Conservation (phyloP, 2,113 vertebrate species). For the Prolemur simus region DNA sequence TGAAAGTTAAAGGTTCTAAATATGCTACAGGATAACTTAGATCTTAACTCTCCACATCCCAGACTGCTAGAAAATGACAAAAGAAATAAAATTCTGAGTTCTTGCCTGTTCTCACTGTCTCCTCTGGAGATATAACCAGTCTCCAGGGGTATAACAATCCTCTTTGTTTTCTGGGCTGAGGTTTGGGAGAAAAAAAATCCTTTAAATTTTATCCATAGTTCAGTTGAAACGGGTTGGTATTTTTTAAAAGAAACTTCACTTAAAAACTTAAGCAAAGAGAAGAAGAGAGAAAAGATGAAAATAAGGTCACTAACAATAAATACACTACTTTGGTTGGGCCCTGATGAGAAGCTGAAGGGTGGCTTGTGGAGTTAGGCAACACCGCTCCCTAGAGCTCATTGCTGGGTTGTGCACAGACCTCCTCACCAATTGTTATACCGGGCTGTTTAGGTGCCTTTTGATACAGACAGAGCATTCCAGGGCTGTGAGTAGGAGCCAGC, state of each 20-base stretch:
- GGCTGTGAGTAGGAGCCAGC: not conserved
- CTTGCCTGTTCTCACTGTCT: not conserved
- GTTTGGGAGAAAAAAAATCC: not conserved
- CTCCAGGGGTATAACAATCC: not conserved
- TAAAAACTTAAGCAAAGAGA: not conserved
- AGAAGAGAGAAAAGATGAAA: not conserved
- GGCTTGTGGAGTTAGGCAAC: constrained; percentile 1
- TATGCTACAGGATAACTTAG: not conserved
- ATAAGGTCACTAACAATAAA: not conserved
- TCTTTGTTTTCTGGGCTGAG: constrained; percentile 17
- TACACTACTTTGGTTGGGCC: not conserved
- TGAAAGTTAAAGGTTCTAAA: constrained; percentile 23
- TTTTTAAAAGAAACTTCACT: not conserved
- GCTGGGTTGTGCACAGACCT: not conserved
- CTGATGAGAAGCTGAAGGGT: not conserved
- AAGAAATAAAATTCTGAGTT: not conserved
- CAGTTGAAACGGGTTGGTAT: not conserved
- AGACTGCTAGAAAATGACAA: not conserved
- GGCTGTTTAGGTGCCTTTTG: not conserved
- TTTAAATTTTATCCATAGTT: not conserved
- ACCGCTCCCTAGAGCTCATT: constrained; percentile 22
- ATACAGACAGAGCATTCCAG: not conserved
- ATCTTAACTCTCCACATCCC: not conserved
- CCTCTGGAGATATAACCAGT: not conserved
- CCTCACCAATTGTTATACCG: not conserved